Base-by-base conservation (phyloP, 2,888 invertebrate genomes). In the Andricus quercusramuli region DNA sequence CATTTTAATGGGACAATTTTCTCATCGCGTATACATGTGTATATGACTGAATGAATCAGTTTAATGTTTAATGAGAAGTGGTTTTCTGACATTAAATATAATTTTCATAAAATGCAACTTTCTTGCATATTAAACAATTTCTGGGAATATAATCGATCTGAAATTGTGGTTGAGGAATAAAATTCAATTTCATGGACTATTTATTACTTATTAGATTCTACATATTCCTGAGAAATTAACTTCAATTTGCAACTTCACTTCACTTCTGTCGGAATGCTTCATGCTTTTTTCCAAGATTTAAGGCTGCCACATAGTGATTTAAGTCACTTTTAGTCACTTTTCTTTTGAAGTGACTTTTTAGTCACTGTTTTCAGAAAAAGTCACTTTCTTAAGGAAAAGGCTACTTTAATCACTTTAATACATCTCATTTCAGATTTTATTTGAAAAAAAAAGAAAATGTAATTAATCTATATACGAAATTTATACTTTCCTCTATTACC, bases 61-160 rank as follows among this genome's bases (percentile, higher is more conserved):
- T 25, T 25, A 29, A 29, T 47, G 25, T 47, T 22, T 67, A 44
- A 44, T 67, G 22, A 44, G 20, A 32, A 29, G 20, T 29, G 25
- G 17, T 70, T 47, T 25, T 47, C 22, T 25, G 70, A 3, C 20
- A 70, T 70, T 70, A 51, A 51, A 51, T 68, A 51, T 51, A 70
- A 51, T 70, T 70, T 51, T 20, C 32, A 47, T 70, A 51, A 51
- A 32, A 47, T 32, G 47, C 29, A 51, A 51, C 8, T 25, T 62
- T 62, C 25, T 70, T 51, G 47, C 70, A 70, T 70, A 70, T 29
- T 70, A 32, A 70, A 70, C 20, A n/a, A 70, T 70, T 70, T 70
- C 20, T 32, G 25, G 13, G 51, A 8, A 25, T 44, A 47, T 70
- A 70, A 70, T 70, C 25, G 41, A 68, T 22, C 13, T 29, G 20